These are phyloP conservation scores for Gopherus evgoodei DNA, from an alignment of 2,113 vertebrate genomes.

Conservation along the genomic window DNA sequence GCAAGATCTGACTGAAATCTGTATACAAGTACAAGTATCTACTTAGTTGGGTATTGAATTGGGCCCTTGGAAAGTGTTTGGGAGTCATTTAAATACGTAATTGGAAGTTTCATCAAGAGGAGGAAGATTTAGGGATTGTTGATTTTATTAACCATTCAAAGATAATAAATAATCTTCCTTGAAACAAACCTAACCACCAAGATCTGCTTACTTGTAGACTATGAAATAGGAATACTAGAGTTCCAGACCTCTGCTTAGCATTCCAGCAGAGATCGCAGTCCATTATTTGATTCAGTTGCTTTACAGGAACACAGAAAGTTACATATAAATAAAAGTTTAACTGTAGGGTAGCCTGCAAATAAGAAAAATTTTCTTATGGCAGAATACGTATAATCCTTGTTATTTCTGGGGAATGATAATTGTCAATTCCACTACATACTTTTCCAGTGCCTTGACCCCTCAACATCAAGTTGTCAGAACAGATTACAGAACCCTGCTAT, in stretches of 20 bases:
- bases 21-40: background rate
- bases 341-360: background rate
- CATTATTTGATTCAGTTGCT: background rate
- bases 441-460: background rate
- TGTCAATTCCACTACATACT: background rate
- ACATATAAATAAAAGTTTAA: background rate
- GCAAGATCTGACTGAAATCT: accelerated
- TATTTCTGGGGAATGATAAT: background rate
- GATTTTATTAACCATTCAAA: background rate
- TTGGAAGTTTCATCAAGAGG: background rate
- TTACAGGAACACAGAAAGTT: accelerated
- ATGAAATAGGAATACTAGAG: background rate
- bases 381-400: background rate
- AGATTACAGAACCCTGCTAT: background rate
- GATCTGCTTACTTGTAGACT: background rate
- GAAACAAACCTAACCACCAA: background rate
- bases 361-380: background rate
- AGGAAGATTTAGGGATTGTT: background rate
- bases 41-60: background rate
- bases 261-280: background rate
- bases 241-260: background rate
- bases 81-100: background rate
- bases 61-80: background rate
- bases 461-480: background rate
- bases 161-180: background rate